A percentile compares a stretch with the other conserved stretches of the same genome.
phyloP scores from a whole-genome alignment of 2,113 vertebrate species.

The Trichechus manatus region DNA sequence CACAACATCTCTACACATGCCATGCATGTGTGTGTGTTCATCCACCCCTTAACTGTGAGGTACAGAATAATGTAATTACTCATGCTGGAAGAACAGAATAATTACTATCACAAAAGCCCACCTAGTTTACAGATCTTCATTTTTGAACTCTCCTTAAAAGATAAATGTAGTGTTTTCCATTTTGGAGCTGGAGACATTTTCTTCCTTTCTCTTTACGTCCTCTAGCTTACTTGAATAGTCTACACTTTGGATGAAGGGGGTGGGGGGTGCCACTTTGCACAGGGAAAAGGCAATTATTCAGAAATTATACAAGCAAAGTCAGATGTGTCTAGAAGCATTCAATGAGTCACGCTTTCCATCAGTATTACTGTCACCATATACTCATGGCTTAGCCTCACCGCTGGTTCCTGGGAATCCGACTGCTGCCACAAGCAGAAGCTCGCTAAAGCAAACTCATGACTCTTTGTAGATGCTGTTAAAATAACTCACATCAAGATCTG shows the following conservation, averaged over 20 bases:
- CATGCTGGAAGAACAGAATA: constrained; percentile 82
- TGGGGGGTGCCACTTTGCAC: constrained; percentile 16
- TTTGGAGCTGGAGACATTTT: constrained; percentile 76
- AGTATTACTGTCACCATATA: not conserved
- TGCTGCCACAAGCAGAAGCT: accelerated
- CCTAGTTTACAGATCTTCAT: constrained; percentile 78
- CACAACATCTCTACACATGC: not conserved
- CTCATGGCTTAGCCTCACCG: not conserved
- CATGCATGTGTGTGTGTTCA: not conserved
- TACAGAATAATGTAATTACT: constrained; percentile 83
- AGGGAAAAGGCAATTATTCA: constrained; percentile 59
- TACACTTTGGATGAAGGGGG: constrained; percentile 70
- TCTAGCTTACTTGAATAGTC: constrained; percentile 59
- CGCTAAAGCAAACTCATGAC: not conserved
- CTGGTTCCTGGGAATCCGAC: not conserved
- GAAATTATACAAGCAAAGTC: constrained; percentile 41
- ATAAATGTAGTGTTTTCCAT: constrained; percentile 81
- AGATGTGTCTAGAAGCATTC: not conserved
- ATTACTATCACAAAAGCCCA: constrained; percentile 83
- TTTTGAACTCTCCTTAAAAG: constrained; percentile 84
- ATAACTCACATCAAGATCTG: not conserved
- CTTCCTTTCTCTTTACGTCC: constrained; percentile 64
- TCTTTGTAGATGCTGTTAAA: no score
- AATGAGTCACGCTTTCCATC: constrained; percentile 12
- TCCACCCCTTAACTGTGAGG: constrained; percentile 30